Conservation (phyloP, 2,797 vertebrate species). For the Hoplostethus atlanticus region DNA sequence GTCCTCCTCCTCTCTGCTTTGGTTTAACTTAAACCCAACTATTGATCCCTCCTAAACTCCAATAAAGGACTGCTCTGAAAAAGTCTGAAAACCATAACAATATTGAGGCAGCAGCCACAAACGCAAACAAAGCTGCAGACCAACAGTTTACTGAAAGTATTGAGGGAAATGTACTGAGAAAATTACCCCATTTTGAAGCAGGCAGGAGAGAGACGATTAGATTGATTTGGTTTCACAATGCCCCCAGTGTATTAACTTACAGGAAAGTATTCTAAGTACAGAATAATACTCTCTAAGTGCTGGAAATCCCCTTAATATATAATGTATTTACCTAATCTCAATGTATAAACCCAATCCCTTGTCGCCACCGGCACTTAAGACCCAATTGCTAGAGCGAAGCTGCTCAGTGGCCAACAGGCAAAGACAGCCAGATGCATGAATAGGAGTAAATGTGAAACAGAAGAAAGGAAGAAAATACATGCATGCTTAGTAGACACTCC, state of each 20-base stretch:
- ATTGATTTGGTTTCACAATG: conserved; percentile 12
- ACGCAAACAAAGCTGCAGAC: background rate
- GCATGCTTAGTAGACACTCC: no score
- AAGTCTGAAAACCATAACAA: background rate
- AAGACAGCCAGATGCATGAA: no score
- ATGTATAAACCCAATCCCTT: no score
- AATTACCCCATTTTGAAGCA: conserved; percentile 24
- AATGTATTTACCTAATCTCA: no score
- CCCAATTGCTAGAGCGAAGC: background rate
- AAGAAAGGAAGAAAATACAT: background rate
- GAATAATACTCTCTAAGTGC: no score
- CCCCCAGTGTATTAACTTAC: background rate
- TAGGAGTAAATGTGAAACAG: conserved; percentile 1
- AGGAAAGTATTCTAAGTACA: no score
- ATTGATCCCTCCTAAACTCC: background rate
- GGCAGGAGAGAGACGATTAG: conserved; percentile 17
- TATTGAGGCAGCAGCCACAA: background rate
- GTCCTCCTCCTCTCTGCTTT: background rate
- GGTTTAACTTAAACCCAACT: no score
- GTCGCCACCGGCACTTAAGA: no score
- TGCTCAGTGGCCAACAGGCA: background rate
- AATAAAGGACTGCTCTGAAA: background rate
- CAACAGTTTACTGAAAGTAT: background rate
- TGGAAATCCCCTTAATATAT: no score
- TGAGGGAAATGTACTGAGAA: conserved; percentile 4